Evolutionary conservation across 2,888 invertebrate genomes (phyloP).

Genomic region (Ommatoiulus sabulosus): DNA sequence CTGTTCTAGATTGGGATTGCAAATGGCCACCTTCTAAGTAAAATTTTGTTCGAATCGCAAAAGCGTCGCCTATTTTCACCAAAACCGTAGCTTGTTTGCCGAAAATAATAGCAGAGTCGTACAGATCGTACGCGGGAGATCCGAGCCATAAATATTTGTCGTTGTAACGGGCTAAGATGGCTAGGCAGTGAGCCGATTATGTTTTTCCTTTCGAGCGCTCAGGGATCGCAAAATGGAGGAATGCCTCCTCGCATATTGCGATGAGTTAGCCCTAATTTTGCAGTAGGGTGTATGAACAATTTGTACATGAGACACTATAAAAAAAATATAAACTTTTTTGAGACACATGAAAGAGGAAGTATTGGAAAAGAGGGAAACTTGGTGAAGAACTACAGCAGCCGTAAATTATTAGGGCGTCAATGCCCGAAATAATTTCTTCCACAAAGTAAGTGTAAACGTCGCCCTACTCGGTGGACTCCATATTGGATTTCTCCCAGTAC

Average conservation of each 20-base stretch:
- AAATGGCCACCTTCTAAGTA: slow-evolving; percentile 46
- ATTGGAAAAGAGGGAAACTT: slow-evolving; percentile 15
- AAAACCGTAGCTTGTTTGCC: slow-evolving; percentile 11
- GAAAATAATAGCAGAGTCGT: slow-evolving; percentile 31
- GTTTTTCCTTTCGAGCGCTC: slow-evolving; percentile 31
- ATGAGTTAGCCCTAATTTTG: slow-evolving; percentile 24
- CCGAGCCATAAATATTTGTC: slow-evolving; percentile 6
- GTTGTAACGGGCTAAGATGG: slow-evolving; percentile 13
- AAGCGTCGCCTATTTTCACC: neutral
- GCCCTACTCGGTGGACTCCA: slow-evolving; percentile 48
- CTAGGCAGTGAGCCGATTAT: slow-evolving; percentile 9
- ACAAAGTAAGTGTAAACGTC: slow-evolving; percentile 51
- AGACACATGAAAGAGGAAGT: slow-evolving; percentile 47
- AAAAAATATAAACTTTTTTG: slow-evolving; percentile 37
- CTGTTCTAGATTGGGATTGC: neutral
- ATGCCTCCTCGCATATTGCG: slow-evolving; percentile 17
- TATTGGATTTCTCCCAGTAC: slow-evolving; percentile 15
- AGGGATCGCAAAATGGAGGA: slow-evolving; percentile 23
- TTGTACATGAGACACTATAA: slow-evolving; percentile 31
- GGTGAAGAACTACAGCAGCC: slow-evolving; percentile 44
- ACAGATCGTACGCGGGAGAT: neutral
- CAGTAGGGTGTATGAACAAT: slow-evolving; percentile 17
- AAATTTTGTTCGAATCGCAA: slow-evolving; percentile 6
- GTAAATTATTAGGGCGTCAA: slow-evolving; percentile 43
- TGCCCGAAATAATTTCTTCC: slow-evolving; percentile 49